Conservation (phyloP, 2,888 invertebrate genomes). For the Cephalotes varians region DNA sequence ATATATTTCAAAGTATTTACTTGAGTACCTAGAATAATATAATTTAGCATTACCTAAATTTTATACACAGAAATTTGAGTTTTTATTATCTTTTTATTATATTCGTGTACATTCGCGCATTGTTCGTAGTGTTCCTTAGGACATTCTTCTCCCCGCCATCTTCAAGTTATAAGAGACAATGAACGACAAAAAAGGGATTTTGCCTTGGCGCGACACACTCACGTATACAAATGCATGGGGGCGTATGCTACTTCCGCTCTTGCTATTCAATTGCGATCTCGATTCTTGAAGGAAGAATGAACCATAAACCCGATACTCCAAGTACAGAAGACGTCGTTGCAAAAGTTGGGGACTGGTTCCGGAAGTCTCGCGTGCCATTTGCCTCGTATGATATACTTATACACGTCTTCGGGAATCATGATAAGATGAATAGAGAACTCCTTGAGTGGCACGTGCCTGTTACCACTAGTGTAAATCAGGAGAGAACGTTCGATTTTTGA, state of each 20-base stretch:
- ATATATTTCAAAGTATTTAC: neutral
- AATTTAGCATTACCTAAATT: neutral
- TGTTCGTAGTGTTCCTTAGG: neutral
- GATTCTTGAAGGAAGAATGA: constrained; percentile 76
- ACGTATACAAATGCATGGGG: constrained; percentile 61
- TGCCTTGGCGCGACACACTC: constrained; percentile 55
- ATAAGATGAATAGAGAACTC: constrained; percentile 77
- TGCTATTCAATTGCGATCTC: constrained; percentile 76
- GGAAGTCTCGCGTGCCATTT: constrained; percentile 85
- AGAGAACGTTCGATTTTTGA: neutral
- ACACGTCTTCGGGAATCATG: constrained; percentile 80
- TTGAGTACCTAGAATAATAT: neutral
- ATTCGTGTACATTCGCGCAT: neutral
- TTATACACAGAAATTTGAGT: constrained; percentile 28
- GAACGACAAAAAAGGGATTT: constrained; percentile 69
- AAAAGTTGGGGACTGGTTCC: constrained; percentile 74
- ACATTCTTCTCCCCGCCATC: constrained; percentile 30
- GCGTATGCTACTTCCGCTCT: constrained; percentile 79
- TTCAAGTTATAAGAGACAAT: constrained; percentile 70
- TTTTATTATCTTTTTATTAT: neutral
- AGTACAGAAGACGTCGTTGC: constrained; percentile 63
- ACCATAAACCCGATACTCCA: constrained; percentile 79
- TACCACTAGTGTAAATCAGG: constrained; percentile 54
- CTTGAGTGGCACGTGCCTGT: constrained; percentile 83
- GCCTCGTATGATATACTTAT: constrained; percentile 80